These are phyloP conservation scores for Dicycla oo DNA, from an alignment of 2,888 invertebrate species.

Conservation along the genomic window DNA sequence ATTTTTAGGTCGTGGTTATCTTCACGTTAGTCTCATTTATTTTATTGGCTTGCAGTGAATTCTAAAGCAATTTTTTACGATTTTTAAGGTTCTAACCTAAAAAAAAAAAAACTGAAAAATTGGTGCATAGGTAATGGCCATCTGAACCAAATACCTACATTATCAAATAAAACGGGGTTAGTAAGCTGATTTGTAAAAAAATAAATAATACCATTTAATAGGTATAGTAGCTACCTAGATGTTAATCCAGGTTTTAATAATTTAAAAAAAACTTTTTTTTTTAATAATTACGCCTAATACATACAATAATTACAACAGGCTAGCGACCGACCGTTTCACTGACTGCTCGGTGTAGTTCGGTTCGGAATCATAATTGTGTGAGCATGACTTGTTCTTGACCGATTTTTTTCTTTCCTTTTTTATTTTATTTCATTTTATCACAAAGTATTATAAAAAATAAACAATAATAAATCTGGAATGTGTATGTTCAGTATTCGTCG, in stretches of 20 bases:
- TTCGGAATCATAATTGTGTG: neutral
- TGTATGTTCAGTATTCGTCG: conserved; percentile 75
- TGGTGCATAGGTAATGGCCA: no score
- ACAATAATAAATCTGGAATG: conserved; percentile 21
- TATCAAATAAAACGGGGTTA: no score
- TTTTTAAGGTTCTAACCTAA: neutral
- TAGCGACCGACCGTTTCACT: neutral
- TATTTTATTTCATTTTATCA: neutral
- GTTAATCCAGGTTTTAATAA: no score
- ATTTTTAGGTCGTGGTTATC: neutral
- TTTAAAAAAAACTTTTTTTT: no score
- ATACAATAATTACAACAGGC: neutral
- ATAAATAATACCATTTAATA: no score
- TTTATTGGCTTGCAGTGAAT: neutral
- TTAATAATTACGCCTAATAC: no score
- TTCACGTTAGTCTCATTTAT: neutral
- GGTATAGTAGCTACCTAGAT: no score
- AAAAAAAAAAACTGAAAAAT: no score
- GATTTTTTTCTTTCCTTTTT: neutral
- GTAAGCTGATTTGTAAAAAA: no score
- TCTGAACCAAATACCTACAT: no score
- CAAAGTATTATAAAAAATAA: conserved; percentile 1
- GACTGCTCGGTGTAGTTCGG: neutral
- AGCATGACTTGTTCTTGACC: neutral
- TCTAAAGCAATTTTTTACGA: neutral